phyloP scores from a whole-genome alignment of 1,140 invertebrate species.

The Neotoxoptera formosana region DNA sequence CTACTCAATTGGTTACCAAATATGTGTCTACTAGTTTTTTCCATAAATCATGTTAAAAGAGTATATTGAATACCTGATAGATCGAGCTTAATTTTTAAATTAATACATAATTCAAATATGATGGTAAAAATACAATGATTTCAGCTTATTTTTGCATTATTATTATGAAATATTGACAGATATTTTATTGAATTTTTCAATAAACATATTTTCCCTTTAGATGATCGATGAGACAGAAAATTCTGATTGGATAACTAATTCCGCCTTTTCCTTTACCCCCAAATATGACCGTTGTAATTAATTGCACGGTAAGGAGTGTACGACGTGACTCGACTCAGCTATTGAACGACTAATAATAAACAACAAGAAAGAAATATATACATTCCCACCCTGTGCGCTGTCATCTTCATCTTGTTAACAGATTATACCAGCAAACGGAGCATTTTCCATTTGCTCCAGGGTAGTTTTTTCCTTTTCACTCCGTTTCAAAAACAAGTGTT shows the following conservation, averaged over 20 bases:
- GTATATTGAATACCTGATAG: background rate
- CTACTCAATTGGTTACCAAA: background rate
- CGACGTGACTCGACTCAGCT: conserved; percentile 36
- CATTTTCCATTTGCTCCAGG: conserved; percentile 9
- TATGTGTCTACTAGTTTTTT: background rate
- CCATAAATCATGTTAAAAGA: background rate
- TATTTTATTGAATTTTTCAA: background rate
- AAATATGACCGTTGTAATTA: conserved; percentile 38
- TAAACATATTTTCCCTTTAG: background rate
- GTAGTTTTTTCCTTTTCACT: background rate
- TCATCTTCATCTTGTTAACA: background rate
- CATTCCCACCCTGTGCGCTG: background rate
- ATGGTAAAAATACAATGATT: background rate
- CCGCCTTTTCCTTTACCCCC: background rate
- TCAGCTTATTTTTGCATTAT: background rate
- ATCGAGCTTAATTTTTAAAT: background rate
- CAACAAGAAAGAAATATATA: conserved; percentile 2
- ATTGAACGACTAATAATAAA: conserved; percentile 43
- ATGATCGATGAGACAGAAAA: conserved; percentile 2
- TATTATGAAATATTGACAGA: background rate
- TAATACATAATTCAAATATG: background rate
- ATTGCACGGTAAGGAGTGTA: conserved; percentile 14
- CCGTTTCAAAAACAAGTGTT: conserved; percentile 30
- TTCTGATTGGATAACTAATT: conserved; percentile 44
- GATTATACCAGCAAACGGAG: conserved; percentile 33